phyloP scores from a whole-genome alignment of 1,140 invertebrate genomes.

The Drosophila willistoni region DNA sequence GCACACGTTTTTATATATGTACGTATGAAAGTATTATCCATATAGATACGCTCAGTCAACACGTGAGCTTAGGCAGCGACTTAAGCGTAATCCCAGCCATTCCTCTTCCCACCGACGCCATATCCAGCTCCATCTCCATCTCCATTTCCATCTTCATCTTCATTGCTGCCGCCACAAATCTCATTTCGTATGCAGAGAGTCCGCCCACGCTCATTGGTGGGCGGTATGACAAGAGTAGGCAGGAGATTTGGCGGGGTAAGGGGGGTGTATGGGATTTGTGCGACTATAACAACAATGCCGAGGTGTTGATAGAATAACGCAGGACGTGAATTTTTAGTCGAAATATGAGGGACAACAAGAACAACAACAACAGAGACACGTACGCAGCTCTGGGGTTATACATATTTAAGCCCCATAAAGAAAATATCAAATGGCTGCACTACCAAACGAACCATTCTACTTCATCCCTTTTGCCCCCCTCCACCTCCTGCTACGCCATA shows the following conservation, averaged over 20 bases:
- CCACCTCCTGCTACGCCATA: not conserved
- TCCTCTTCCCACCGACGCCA: slow-evolving; percentile 1
- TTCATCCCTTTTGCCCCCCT: slow-evolving; percentile 21
- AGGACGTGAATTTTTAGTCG: slow-evolving; percentile 78
- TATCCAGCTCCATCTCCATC: slow-evolving; percentile 10
- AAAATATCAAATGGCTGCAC: slow-evolving; percentile 67
- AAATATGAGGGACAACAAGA: slow-evolving; percentile 51
- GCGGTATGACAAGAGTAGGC: not conserved
- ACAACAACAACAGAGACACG: slow-evolving; percentile 41
- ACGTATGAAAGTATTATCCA: slow-evolving; percentile 10
- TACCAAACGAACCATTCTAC: not conserved
- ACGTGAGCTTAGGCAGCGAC: slow-evolving; percentile 39
- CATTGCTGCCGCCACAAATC: slow-evolving; percentile 49
- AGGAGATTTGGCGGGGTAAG: not conserved
- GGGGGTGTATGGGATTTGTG: slow-evolving; percentile 4
- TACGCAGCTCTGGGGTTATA: slow-evolving; percentile 69
- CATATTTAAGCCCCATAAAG: slow-evolving; percentile 81
- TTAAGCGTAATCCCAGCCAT: slow-evolving; percentile 36
- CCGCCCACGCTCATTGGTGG: slow-evolving; percentile 36
- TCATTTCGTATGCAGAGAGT: slow-evolving; percentile 74
- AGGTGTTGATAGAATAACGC: slow-evolving; percentile 79
- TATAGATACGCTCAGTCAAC: slow-evolving; percentile 28
- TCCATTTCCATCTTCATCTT: not conserved
- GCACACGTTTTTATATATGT: slow-evolving; percentile 21
- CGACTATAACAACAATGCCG: slow-evolving; percentile 66